phyloP scores from a whole-genome alignment of 2,888 invertebrate genomes.

The Leptinotarsa peninsularis region DNA sequence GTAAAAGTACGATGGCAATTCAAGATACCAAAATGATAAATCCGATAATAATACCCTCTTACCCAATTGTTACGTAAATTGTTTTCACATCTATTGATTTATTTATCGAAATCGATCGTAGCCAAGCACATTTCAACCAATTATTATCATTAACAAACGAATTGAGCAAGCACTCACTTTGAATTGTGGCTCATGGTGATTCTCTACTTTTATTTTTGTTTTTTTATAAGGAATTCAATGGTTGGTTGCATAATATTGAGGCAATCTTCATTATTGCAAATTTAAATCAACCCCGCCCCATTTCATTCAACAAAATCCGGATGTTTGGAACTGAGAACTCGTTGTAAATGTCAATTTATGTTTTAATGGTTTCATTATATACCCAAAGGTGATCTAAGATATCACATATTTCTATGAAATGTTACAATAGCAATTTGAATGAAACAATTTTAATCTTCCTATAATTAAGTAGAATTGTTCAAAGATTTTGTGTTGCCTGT shows the following conservation, averaged over 20 bases:
- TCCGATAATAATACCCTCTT: conserved; percentile 22
- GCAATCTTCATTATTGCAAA: conserved; percentile 1
- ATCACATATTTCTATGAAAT: too few relatives aligned
- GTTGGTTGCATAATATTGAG: not conserved
- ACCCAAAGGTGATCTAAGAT: too few relatives aligned
- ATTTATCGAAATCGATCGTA: conserved; percentile 10
- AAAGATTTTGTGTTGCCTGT: too few relatives aligned
- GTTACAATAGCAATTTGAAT: too few relatives aligned
- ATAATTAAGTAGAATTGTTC: too few relatives aligned
- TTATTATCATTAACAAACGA: conserved; percentile 20
- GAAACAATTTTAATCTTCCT: too few relatives aligned
- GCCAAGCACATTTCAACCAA: conserved; percentile 7
- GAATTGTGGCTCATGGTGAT: conserved; percentile 12
- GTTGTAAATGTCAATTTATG: not conserved
- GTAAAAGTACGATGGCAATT: conserved; percentile 37
- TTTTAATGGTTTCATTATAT: not conserved
- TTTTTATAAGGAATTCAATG: not conserved
- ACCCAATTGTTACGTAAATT: conserved; percentile 28
- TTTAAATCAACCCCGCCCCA: not conserved
- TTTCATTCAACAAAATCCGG: not conserved
- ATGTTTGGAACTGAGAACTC: not conserved
- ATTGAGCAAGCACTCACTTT: conserved; percentile 2
- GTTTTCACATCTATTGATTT: conserved; percentile 23
- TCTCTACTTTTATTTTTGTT: not conserved
- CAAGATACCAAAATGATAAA: conserved; percentile 30